These are phyloP conservation scores for Pao palembangensis DNA, from an alignment of 2,113 vertebrate genomes.

Conservation along the genomic window DNA sequence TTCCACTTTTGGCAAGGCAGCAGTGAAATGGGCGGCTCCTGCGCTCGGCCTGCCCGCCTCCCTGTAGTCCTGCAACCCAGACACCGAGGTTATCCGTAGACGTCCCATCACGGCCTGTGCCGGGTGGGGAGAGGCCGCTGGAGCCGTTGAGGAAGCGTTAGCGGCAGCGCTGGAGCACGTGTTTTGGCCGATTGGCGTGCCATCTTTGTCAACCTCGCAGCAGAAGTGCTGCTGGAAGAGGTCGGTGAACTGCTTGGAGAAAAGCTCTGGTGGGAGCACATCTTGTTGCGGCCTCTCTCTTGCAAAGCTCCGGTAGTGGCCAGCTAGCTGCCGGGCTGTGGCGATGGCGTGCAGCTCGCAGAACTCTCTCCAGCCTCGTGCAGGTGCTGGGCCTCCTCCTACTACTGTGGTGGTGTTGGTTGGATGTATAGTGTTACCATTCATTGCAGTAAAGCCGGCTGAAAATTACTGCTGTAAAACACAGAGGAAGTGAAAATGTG, in stretches of 20 bases:
- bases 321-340: slow-evolving; percentile 87
- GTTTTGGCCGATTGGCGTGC: slow-evolving; percentile 40
- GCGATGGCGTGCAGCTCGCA: slow-evolving; percentile 92
- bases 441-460: slow-evolving; percentile 89
- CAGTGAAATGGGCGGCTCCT: slow-evolving; percentile 58
- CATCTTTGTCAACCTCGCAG: slow-evolving; percentile 84
- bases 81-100: slow-evolving; percentile 70
- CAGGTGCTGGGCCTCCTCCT: slow-evolving; percentile 65
- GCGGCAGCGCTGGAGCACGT: slow-evolving; percentile 13
- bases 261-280: slow-evolving; percentile 84
- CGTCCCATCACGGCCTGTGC: slow-evolving; percentile 63
- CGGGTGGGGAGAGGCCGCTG: slow-evolving; percentile 23
- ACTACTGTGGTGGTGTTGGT: slow-evolving; percentile 66
- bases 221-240: slow-evolving; percentile 94
- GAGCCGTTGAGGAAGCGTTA: slow-evolving; percentile 28
- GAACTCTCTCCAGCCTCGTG: slow-evolving; percentile 93
- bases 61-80: slow-evolving; percentile 85
- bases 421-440: slow-evolving; percentile 88
- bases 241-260: slow-evolving; percentile 88
- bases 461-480: slow-evolving; percentile 75
- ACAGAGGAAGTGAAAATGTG: slow-evolving; percentile 20
- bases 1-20: slow-evolving; percentile 61
- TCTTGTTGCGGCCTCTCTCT: slow-evolving; percentile 83
- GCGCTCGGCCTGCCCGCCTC: slow-evolving; percentile 75
- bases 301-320: slow-evolving; percentile 89